Conservation (phyloP, 2,888 invertebrate genomes). For the Aphrophora alni region DNA sequence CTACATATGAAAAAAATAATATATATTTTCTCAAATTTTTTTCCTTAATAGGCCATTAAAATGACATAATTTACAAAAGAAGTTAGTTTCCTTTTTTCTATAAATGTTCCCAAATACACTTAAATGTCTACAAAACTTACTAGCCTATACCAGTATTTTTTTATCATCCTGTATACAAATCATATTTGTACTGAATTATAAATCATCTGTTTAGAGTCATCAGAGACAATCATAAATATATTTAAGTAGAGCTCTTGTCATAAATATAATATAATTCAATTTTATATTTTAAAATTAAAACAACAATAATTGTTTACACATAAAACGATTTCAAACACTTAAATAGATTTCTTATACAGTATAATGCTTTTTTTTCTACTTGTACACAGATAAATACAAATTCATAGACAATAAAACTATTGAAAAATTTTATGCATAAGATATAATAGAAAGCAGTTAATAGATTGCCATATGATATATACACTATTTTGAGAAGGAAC, state of each 20-base stretch:
- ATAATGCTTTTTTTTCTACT: not conserved
- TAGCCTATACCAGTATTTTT: not conserved
- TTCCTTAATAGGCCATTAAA: too few relatives aligned
- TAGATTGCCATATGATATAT: not conserved
- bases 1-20: too few relatives aligned
- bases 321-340: not conserved
- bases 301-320: not conserved
- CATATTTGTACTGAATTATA: not conserved
- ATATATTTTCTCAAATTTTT: too few relatives aligned
- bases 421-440: too few relatives aligned
- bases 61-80: too few relatives aligned
- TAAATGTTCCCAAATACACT: too few relatives aligned
- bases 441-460: not conserved
- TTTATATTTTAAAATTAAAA: not conserved
- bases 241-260: not conserved
- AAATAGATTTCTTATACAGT: not conserved
- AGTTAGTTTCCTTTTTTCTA: too few relatives aligned
- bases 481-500: not conserved
- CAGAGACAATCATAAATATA: not conserved
- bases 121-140: not conserved
- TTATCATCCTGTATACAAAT: not conserved
- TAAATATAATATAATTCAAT: too few relatives aligned
- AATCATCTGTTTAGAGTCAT: not conserved
- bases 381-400: not conserved
- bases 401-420: not conserved